Base-by-base conservation (phyloP, 2,113 vertebrate species). In the Psephotus haematonotus region DNA sequence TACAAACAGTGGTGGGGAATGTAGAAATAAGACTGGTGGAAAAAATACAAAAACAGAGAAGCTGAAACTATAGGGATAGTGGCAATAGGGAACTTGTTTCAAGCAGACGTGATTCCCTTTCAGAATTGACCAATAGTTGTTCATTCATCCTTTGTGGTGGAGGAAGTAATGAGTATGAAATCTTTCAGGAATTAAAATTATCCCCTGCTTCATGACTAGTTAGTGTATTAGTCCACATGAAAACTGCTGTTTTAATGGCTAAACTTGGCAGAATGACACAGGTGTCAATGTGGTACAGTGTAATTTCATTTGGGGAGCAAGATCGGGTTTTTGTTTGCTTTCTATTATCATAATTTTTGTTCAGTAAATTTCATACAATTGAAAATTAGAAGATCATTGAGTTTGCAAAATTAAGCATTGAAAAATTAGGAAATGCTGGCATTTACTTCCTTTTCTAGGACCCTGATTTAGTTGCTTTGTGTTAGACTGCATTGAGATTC, bases 281-380 rank as follows among this genome's bases (percentile, higher is more conserved):
- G 8, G 1, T 63, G 10, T n/a, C 20, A 57, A 5, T 53, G 14
- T 43, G 3, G 9, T 28, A 31, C 5, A 33, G 1, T 22, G 6
- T 13, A 44, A 62, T 69, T 62, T 28, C 37, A 35, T 57, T 62
- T 39, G 10, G 2, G 4, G 4, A 71, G 5, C 25, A 63, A 75
- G 9, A 1, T 1, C 23, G 10, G 0, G 0, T 41, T 55, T 37
- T 41, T 43, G 2, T 41, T 75, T 71, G 1, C 24, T 78, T 89
- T 60, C 4, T n/a, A 11, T 24, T 88, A 8, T 46, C 72, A 50
- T 70, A 16, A 7, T 8, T 90, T 89, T 71, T 31, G 6, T 79
- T 35, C 49, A 37, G 19, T 62, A 62, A 35, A 37, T 53, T 74
- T 78, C 9, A 53, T 44, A 44, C 6, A 59, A 28, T 24, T 44